phyloP scores from a whole-genome alignment of 2,113 vertebrate species.

The Leptobrachium leishanense region DNA sequence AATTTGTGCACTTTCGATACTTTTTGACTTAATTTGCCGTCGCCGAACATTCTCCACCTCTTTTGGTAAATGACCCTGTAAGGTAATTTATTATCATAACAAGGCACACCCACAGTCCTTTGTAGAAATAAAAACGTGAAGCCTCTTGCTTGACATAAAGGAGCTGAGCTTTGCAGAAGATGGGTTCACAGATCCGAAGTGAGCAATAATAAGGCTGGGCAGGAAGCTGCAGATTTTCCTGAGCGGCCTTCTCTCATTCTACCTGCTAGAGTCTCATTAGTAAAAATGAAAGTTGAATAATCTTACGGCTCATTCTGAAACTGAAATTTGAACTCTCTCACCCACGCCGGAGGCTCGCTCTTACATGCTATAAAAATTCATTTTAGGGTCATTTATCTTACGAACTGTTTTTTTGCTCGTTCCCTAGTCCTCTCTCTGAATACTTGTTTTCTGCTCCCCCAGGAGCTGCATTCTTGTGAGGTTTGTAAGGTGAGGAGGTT shows the following conservation, averaged over 20 bases:
- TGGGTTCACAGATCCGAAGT: neutral
- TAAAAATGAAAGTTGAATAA: slow-evolving; percentile 36
- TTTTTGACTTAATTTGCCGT: no score
- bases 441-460: neutral
- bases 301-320: slow-evolving; percentile 12
- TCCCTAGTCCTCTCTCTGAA: neutral
- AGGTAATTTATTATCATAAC: no score
- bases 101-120: no score
- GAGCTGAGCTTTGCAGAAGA: no score
- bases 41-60: no score
- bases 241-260: neutral
- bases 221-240: neutral
- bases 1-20: no score
- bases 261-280: neutral
- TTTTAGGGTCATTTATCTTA: neutral
- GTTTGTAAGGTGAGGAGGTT: no score
- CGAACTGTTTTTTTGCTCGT: neutral
- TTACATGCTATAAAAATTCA: neutral
- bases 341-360: neutral
- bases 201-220: neutral
- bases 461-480: neutral
- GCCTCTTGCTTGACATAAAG: no score
- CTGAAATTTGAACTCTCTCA: slow-evolving; percentile 22
- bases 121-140: no score
- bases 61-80: no score